Conservation (phyloP, 1,140 invertebrate genomes). For the Stegodyphus dumicola region DNA sequence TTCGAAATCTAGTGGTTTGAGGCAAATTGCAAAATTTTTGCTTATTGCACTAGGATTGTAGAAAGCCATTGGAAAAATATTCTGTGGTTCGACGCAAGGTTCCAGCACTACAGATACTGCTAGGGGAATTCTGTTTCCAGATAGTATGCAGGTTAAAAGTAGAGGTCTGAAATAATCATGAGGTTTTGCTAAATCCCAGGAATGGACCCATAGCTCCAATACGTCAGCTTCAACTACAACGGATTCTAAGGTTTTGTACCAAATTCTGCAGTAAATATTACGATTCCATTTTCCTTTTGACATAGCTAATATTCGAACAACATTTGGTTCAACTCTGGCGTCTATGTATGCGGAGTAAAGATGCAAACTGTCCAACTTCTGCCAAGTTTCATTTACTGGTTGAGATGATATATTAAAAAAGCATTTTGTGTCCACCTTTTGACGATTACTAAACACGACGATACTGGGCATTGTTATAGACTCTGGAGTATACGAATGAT, state of each 20-base stretch:
- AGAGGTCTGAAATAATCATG: slow-evolving; percentile 49
- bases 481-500: too few species aligned
- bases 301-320: slow-evolving; percentile 52
- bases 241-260: background rate
- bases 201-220: slow-evolving; percentile 57
- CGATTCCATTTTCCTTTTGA: background rate
- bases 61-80: background rate
- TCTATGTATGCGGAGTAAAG: slow-evolving; percentile 34
- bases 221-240: background rate
- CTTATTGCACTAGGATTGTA: background rate
- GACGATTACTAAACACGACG: background rate
- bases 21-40: slow-evolving; percentile 75
- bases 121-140: background rate
- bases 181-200: slow-evolving; percentile 48
- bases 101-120: slow-evolving; percentile 28
- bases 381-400: background rate
- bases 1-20: slow-evolving; percentile 78
- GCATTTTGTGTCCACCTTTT: slow-evolving; percentile 10
- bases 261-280: slow-evolving; percentile 54
- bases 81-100: slow-evolving; percentile 28
- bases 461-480: slow-evolving; percentile 6
- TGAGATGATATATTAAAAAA: background rate
- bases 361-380: background rate
- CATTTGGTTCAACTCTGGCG: background rate
- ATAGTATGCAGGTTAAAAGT: slow-evolving; percentile 57